phyloP scores from a whole-genome alignment of 2,113 vertebrate species.

The Percina caprodes region DNA sequence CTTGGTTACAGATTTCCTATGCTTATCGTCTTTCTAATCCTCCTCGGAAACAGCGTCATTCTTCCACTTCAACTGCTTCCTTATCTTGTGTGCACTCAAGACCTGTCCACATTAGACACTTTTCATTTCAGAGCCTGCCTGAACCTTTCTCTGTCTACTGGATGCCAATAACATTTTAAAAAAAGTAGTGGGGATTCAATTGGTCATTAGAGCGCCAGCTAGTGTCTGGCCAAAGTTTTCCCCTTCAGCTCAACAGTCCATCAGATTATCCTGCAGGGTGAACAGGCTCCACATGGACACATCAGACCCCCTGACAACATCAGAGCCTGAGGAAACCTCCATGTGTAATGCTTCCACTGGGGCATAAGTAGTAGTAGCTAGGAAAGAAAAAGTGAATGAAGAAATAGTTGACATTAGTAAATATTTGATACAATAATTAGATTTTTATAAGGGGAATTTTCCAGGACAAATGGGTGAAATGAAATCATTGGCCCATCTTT shows the following conservation, averaged over 20 bases:
- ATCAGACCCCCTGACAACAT: background rate
- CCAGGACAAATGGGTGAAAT: background rate
- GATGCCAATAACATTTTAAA: constrained; percentile 6
- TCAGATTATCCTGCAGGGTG: constrained; percentile 9
- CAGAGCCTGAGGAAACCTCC: background rate
- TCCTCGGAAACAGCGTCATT: constrained; percentile 7
- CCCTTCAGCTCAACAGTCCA: constrained; percentile 1
- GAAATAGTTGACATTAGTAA: background rate
- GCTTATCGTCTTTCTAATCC: constrained; percentile 15
- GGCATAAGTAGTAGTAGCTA: background rate
- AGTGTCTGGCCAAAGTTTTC: constrained; percentile 14
- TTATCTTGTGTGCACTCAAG: constrained; percentile 7
- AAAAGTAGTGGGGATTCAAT: background rate
- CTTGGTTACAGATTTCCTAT: constrained; percentile 15
- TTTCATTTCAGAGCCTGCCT: constrained; percentile 19
- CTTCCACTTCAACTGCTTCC: constrained; percentile 22
- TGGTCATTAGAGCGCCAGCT: background rate
- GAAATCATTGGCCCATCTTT: background rate
- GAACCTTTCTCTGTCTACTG: background rate
- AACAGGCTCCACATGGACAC: background rate
- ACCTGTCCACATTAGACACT: constrained; percentile 12
- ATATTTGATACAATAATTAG: background rate
- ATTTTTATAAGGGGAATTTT: background rate
- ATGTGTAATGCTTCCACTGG: background rate
- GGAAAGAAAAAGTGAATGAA: background rate